phyloP scores from a whole-genome alignment of 2,888 invertebrate genomes.

The Pachymerium ferrugineum region DNA sequence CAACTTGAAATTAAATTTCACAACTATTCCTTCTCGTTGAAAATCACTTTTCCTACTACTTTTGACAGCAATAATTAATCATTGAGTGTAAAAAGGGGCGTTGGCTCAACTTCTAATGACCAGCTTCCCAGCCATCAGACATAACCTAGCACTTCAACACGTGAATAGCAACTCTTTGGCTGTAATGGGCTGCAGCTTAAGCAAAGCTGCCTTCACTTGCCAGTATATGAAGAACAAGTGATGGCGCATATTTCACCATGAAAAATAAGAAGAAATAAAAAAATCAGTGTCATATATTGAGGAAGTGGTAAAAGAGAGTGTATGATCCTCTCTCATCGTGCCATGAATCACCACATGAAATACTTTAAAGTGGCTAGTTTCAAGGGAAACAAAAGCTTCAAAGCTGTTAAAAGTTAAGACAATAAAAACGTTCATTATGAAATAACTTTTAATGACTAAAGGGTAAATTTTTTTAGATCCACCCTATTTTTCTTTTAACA shows the following conservation, averaged over 20 bases:
- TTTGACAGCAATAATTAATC: slow-evolving; percentile 9
- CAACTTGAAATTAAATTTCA: neutral
- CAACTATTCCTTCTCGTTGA: neutral
- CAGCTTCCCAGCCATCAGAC: neutral
- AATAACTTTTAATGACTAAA: too few relatives aligned
- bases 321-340: slow-evolving; percentile 2
- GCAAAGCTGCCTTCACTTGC: neutral
- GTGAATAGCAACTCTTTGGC: neutral
- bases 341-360: neutral
- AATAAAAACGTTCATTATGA: neutral
- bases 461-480: too few relatives aligned
- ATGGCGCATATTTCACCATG: slow-evolving; percentile 11
- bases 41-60: neutral
- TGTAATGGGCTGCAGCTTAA: slow-evolving; percentile 13
- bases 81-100: neutral
- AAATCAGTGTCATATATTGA: neutral
- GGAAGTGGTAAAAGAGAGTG: slow-evolving; percentile 11
- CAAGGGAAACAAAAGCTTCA: neutral
- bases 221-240: slow-evolving; percentile 10
- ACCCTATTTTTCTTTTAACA: too few relatives aligned
- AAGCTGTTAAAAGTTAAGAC: neutral
- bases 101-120: neutral
- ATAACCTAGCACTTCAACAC: slow-evolving; percentile 8
- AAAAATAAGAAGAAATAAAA: neutral
- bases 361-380: neutral